Base-by-base conservation (phyloP, 1,140 invertebrate species). In the Drosophila bocqueti region DNA sequence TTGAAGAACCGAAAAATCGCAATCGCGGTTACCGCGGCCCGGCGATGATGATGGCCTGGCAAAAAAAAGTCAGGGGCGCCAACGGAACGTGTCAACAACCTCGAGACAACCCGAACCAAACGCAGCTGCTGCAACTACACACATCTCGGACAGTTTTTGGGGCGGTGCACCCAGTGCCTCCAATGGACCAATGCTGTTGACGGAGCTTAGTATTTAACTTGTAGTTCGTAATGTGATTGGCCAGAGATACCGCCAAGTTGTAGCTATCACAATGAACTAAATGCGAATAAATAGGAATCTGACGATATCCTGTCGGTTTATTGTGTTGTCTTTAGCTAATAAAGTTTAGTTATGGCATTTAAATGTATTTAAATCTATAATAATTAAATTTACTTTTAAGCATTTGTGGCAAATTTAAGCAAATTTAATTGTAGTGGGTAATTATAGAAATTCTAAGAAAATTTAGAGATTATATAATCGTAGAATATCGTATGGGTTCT, bases 11-110 rank as follows among this genome's bases (percentile, higher is more conserved):
- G 29, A 72, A 76, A 55, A 55, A 55, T 55, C 34, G 52, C 52
- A 55, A 55, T 79, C 60, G 49, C 45, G 42, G 59, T 46, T 52
- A 71, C 13, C 31, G 21, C 52, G 18, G 31, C 52, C 31, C 31
- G 7, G 3, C 52, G 62, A 43, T 47, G 55, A 49, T 61, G 45
- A 68, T 72, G 57, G 57, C 40, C 52, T 42, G 29, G 46, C 38
- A 52, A 68, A 77, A 58, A 66, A 66, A 77, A 77, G 76, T 79
- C 84, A 89, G 83, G 81, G 83, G 83, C 83, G 83, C 83, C 83
- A 86, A 47, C 62, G 75, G 76, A 83, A 83, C 76, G 83, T 89
- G 84, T 86, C 83, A 86, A 83, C 82, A 86, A 86, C 84, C 83
- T 89, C 80, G 72, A 86, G 62, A 65, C 24, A 24, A 67, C n/a